Conservation (phyloP, 2,797 vertebrate genomes). For the Arremon aurantiirostris region DNA sequence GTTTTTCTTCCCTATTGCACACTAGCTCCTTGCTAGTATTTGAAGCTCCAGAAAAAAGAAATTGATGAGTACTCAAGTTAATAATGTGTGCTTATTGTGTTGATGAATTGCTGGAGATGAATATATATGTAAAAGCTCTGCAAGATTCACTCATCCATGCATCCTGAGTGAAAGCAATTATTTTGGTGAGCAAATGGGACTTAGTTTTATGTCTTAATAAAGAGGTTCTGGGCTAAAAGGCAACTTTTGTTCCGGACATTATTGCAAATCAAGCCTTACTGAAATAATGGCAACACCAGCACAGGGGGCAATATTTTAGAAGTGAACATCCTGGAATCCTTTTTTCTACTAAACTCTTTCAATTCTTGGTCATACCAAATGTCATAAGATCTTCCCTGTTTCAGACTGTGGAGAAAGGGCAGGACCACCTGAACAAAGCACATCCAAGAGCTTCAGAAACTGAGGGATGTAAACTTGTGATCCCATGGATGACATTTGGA, state of each 20-base stretch:
- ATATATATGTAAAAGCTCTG: conserved; percentile 49
- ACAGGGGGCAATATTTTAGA: neutral
- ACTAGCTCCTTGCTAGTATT: conserved; percentile 27
- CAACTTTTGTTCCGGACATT: neutral
- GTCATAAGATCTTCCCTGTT: neutral
- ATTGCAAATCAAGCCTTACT: neutral
- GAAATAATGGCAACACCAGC: neutral
- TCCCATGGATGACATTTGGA: neutral
- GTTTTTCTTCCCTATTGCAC: conserved; percentile 33
- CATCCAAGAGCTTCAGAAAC: neutral
- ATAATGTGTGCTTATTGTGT: conserved; percentile 56
- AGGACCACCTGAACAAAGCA: neutral
- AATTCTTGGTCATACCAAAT: neutral
- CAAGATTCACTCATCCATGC: conserved; percentile 40
- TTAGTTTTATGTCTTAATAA: neutral
- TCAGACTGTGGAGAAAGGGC: neutral
- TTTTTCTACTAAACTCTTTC: neutral
- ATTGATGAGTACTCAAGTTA: conserved; percentile 56
- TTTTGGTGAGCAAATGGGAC: conserved; percentile 16
- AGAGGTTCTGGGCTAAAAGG: neutral
- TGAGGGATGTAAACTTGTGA: neutral
- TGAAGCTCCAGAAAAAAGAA: conserved; percentile 20
- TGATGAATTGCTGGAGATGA: conserved; percentile 54
- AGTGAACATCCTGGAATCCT: neutral
- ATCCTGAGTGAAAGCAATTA: conserved; percentile 33